Conservation (phyloP, 1,140 invertebrate species). For the Microplitis demolitor region DNA sequence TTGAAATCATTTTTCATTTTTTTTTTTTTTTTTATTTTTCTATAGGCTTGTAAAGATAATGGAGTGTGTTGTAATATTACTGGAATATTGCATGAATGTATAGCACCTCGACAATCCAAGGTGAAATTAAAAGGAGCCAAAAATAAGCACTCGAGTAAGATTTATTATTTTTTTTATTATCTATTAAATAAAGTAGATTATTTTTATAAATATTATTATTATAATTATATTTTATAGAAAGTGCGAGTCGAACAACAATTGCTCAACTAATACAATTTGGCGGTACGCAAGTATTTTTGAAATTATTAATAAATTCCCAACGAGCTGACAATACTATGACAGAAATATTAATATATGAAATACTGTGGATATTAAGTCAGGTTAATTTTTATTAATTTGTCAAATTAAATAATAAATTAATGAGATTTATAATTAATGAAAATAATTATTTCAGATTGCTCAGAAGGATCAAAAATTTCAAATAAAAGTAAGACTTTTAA, state of each 20-base stretch:
- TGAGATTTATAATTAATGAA: slow-evolving; percentile 1
- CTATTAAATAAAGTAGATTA: neutral
- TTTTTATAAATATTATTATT: slow-evolving; percentile 3
- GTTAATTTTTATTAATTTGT: slow-evolving; percentile 35
- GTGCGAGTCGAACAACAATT: slow-evolving; percentile 49
- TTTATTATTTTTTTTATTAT: slow-evolving; percentile 44
- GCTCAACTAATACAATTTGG: slow-evolving; percentile 57
- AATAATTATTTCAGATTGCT: slow-evolving; percentile 58
- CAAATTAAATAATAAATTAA: neutral
- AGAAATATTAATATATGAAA: slow-evolving; percentile 57
- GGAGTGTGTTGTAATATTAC: slow-evolving; percentile 49
- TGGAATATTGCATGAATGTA: slow-evolving; percentile 56
- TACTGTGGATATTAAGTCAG: slow-evolving; percentile 61
- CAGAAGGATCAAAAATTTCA: slow-evolving; percentile 67
- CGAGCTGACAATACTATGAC: slow-evolving; percentile 49
- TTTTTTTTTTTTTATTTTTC: neutral
- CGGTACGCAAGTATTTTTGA: slow-evolving; percentile 57
- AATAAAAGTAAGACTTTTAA: slow-evolving; percentile 65
- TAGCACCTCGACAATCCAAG: slow-evolving; percentile 49
- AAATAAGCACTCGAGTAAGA: slow-evolving; percentile 45
- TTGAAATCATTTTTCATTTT: neutral
- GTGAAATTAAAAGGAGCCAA: slow-evolving; percentile 47
- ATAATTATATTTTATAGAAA: slow-evolving; percentile 44
- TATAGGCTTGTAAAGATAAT: slow-evolving; percentile 52
- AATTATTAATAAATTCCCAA: slow-evolving; percentile 54